phyloP scores from a whole-genome alignment of 2,888 invertebrate species.

The Julus scanicus region DNA sequence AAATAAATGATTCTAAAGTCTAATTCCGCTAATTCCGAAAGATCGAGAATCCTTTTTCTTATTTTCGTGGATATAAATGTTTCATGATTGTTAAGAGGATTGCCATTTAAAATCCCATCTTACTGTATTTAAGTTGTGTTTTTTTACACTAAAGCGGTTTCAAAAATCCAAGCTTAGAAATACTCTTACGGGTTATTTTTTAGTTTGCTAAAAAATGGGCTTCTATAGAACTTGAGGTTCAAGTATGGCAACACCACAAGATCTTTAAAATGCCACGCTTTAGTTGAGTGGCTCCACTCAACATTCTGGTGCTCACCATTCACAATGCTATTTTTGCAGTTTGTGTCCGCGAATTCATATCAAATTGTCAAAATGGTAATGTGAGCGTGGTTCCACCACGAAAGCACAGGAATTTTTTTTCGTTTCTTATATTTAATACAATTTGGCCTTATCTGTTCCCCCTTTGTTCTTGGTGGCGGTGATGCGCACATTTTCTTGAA shows the following conservation, averaged over 20 bases:
- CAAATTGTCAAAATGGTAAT: slow-evolving; percentile 2
- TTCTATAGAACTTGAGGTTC: not conserved
- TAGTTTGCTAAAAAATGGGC: not conserved
- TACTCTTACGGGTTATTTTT: not conserved
- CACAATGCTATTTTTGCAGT: not conserved
- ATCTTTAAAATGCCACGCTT: slow-evolving; percentile 4
- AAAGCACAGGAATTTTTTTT: not conserved
- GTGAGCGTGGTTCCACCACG: not conserved
- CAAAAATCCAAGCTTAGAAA: not conserved
- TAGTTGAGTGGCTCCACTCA: not conserved
- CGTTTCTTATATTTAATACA: slow-evolving; percentile 1
- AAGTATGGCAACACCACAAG: not conserved
- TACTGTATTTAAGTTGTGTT: not conserved
- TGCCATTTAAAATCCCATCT: not conserved
- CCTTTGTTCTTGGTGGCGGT: not conserved
- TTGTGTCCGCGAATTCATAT: slow-evolving; percentile 2
- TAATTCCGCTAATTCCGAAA: too few relatives aligned
- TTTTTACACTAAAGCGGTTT: not conserved
- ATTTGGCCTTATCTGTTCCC: not conserved
- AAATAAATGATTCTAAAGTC: too few relatives aligned
- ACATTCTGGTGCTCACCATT: not conserved
- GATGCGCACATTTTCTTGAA: not conserved
- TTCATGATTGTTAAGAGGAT: not conserved
- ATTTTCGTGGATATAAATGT: too few relatives aligned
- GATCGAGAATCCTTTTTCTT: too few relatives aligned